Base-by-base conservation (phyloP, 2,797 vertebrate genomes). In the Sphaeramia orbicularis region DNA sequence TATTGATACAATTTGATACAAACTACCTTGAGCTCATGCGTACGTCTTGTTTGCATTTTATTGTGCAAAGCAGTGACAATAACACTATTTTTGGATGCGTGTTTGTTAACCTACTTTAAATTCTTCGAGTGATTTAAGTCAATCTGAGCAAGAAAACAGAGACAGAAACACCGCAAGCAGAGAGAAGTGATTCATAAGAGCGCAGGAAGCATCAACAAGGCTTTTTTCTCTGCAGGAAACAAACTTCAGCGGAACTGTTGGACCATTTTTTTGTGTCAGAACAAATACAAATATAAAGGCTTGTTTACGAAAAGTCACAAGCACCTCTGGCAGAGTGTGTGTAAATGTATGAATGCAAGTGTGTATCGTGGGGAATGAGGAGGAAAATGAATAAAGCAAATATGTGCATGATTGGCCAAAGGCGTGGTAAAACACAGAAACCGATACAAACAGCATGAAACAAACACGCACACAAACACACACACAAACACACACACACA, bases 331-430 rank as follows among this genome's bases (percentile, higher is more conserved):
- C 73, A 37, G 0, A 1, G 44, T 40, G 36, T 13, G 30, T 65
- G 47, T 49, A 2, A 19, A 15, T 43, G 32, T 53, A n/a, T 50
- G 13, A 14, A 35, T 55, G 36, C 27, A n/a, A 53, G 77, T 61
- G 71, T 35, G 62, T 65, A 51, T 76, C 21, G 55, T 63, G 48
- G 68, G 68, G 78, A 84, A 69, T 42, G 27, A 68, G 53, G 36
- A 59, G 30, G 42, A 58, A 62, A 78, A 80, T 68, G 65, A 85
- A 79, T 74, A 83, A 80, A 86, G 74, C 59, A 78, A 79, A 81
- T 72, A 80, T 66, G 74, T 59, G 73, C 48, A 54, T 44, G 52
- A 81, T 78, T 86, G 76, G 72, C 74, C 70, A 51, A 67, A 71
- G 84, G 80, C 56, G 30, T 62, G 73, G 66, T 60, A 44, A 73